A percentile compares a stretch with the other conserved stretches of the same genome.
These are phyloP conservation scores for Ochropleura leucogaster DNA, from an alignment of 2,888 invertebrate species.

Conservation along the genomic window DNA sequence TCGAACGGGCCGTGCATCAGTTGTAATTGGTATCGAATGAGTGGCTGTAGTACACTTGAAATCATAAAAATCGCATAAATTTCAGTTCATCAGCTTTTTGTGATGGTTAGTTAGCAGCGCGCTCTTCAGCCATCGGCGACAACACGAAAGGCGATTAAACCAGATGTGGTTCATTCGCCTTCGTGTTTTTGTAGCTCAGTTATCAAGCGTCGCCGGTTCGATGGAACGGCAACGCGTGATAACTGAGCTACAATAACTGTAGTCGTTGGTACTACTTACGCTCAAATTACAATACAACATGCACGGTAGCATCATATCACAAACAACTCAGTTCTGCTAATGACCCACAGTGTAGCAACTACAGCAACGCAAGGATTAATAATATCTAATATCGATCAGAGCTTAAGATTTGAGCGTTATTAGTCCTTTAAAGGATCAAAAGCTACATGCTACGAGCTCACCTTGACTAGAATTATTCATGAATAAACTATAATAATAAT, in stretches of 20 bases:
- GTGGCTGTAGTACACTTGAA: slow-evolving; percentile 21
- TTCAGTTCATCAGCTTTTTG: slow-evolving; percentile 27
- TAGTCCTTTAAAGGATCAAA: slow-evolving; percentile 2
- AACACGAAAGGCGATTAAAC: slow-evolving; percentile 40
- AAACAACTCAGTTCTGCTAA: neutral
- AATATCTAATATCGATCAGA: neutral
- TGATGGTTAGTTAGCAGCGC: slow-evolving; percentile 37
- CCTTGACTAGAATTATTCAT: slow-evolving; percentile 18
- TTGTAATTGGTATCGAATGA: slow-evolving; percentile 46
- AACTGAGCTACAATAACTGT: slow-evolving; percentile 12
- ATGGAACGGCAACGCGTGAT: slow-evolving; percentile 17
- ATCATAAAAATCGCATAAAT: slow-evolving; percentile 49
- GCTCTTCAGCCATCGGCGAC: slow-evolving; percentile 24
- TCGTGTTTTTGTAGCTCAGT: no score
- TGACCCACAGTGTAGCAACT: neutral
- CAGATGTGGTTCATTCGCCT: no score
- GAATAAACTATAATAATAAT: slow-evolving; percentile 35
- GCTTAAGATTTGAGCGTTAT: neutral
- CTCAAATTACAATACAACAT: slow-evolving; percentile 8
- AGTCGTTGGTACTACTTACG: neutral
- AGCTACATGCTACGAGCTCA: slow-evolving; percentile 10
- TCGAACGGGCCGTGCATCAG: slow-evolving; percentile 19
- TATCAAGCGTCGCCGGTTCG: no score
- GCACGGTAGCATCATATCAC: neutral
- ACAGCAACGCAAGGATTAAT: neutral